Conservation (phyloP, 1,140 invertebrate genomes). For the Piezodorus guildinii region DNA sequence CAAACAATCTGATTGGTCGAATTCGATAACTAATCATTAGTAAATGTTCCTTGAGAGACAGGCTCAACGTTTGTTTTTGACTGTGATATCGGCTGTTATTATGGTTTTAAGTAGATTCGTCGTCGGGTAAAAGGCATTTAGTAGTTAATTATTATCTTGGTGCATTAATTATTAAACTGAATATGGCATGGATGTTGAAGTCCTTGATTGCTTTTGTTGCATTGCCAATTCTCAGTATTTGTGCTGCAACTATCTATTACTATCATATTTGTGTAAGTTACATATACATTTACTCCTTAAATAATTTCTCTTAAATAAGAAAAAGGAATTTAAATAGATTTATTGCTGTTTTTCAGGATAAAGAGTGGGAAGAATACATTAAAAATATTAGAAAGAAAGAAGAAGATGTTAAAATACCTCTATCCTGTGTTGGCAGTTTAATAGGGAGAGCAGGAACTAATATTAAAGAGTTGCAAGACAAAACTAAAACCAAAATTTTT, state of each 20-base stretch:
- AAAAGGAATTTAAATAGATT: neutral
- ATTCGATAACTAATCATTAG: too few species aligned
- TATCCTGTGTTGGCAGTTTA: slow-evolving; percentile 36
- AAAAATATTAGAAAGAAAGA: slow-evolving; percentile 31
- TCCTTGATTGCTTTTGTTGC: neutral
- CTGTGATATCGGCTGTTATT: too few species aligned
- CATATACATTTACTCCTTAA: neutral
- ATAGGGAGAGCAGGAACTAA: slow-evolving; percentile 53
- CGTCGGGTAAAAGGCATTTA: too few species aligned
- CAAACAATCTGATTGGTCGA: too few species aligned
- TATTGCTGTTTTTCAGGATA: slow-evolving; percentile 10
- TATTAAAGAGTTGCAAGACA: slow-evolving; percentile 57
- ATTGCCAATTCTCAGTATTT: slow-evolving; percentile 3
- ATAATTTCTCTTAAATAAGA: neutral
- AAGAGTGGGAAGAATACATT: slow-evolving; percentile 1
- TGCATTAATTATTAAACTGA: neutral
- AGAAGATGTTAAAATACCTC: slow-evolving; percentile 38
- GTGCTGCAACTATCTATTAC: slow-evolving; percentile 11
- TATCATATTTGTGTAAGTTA: slow-evolving; percentile 2
- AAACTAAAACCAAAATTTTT: slow-evolving; percentile 53
- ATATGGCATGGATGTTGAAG: neutral
- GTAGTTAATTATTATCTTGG: too few species aligned
- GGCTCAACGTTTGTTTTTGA: too few species aligned
- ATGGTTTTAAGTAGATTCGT: too few species aligned
- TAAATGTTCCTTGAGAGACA: too few species aligned